A percentile compares a stretch with the other conserved stretches of the same genome.
phyloP scores from a whole-genome alignment of 2,888 invertebrate species.

The Rugalucina vietnamica region DNA sequence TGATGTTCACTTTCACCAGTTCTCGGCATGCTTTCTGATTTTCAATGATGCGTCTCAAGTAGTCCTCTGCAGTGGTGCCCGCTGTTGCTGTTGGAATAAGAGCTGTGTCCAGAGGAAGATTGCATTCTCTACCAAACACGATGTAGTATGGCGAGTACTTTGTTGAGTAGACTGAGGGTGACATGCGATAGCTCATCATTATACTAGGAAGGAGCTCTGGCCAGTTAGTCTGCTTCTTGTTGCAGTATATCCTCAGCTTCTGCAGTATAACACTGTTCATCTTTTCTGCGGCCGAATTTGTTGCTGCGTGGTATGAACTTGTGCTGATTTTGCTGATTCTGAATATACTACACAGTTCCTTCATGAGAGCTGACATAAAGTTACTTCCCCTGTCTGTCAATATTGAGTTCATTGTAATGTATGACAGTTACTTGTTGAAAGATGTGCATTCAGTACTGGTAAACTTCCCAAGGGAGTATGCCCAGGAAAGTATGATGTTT shows the following conservation, averaged over 20 bases:
- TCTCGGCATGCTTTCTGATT: background rate
- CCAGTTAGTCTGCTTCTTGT: constrained; percentile 40
- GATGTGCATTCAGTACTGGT: too few species aligned
- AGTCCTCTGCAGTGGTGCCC: background rate
- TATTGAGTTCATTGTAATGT: too few species aligned
- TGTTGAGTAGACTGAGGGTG: background rate
- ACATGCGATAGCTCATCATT: constrained; percentile 35
- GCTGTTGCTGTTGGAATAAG: background rate
- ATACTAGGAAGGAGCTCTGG: constrained; percentile 34
- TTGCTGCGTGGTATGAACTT: constrained; percentile 33
- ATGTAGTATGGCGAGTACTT: background rate
- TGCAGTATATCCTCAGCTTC: constrained; percentile 20
- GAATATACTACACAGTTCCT: constrained; percentile 41
- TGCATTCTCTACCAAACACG: constrained; percentile 1
- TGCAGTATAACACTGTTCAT: constrained; percentile 32
- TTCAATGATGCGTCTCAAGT: background rate
- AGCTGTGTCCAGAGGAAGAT: background rate
- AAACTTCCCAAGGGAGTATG: too few species aligned
- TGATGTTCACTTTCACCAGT: background rate
- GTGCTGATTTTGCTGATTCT: constrained; percentile 25
- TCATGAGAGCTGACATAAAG: constrained; percentile 44
- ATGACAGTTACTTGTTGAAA: too few species aligned
- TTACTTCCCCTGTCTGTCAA: constrained; percentile 53
- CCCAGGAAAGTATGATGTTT: too few species aligned
- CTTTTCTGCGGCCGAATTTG: constrained; percentile 30